Conservation (phyloP, 2,113 vertebrate genomes). For the Percopsis transmontana region DNA sequence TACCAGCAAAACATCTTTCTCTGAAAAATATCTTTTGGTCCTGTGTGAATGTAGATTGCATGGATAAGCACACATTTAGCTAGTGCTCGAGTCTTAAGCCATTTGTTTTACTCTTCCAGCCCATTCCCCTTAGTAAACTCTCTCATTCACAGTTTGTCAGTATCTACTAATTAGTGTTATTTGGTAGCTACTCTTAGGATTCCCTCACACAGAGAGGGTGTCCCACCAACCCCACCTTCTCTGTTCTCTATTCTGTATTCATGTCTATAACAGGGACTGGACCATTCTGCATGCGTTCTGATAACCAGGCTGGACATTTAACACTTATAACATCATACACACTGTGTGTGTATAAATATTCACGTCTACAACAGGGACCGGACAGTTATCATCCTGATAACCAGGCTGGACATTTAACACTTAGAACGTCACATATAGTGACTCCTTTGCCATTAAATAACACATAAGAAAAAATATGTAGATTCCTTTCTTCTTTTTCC, state of each 20-base stretch:
- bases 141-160: conserved; percentile 70
- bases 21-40: conserved; percentile 66
- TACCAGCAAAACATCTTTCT: conserved; percentile 54
- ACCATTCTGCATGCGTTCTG: conserved; percentile 17
- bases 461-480: conserved; percentile 65
- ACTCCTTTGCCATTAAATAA: conserved; percentile 64
- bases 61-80: conserved; percentile 25
- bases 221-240: conserved; percentile 13
- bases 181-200: conserved; percentile 16
- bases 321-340: conserved; percentile 34
- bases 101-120: conserved; percentile 41
- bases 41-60: conserved; percentile 47
- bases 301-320: conserved; percentile 35
- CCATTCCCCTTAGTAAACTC: conserved; percentile 23
- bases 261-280: conserved; percentile 22
- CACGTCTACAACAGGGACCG: conserved; percentile 8
- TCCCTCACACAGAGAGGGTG: conserved; percentile 49
- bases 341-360: not conserved
- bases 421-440: conserved; percentile 24
- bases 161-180: conserved; percentile 49
- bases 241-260: conserved; percentile 10
- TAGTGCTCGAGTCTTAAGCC: conserved; percentile 34
- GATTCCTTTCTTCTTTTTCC: conserved; percentile 33
- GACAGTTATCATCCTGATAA: conserved; percentile 23
- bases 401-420: conserved; percentile 40